Conservation (phyloP, 1,140 invertebrate species). For the Maconellicoccus hirsutus region DNA sequence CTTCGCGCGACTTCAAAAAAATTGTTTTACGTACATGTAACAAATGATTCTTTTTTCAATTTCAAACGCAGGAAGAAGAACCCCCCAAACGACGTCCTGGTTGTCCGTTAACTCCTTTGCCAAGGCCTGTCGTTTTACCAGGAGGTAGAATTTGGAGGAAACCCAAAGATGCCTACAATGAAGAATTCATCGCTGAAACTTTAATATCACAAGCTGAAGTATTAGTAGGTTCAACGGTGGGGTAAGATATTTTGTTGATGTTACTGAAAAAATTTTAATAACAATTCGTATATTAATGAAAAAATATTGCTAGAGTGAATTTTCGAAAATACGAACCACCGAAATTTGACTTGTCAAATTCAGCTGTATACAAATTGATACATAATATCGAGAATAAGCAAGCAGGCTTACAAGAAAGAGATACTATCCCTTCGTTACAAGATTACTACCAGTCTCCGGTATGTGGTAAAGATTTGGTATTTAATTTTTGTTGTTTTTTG, state of each 20-base stretch:
- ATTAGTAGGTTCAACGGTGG: conserved; percentile 57
- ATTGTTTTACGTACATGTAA: too few species aligned
- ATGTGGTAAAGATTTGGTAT: conserved; percentile 23
- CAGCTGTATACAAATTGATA: conserved; percentile 30
- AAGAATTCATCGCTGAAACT: conserved; percentile 62
- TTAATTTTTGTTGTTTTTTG: conserved; percentile 8
- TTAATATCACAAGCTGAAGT: conserved; percentile 61
- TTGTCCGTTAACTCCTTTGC: conserved; percentile 41
- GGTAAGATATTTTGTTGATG: conserved; percentile 39
- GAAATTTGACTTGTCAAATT: conserved; percentile 31
- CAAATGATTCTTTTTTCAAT: too few species aligned
- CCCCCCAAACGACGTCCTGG: conserved; percentile 34
- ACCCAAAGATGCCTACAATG: conserved; percentile 63
- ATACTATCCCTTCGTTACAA: conserved; percentile 27
- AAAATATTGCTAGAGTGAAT: conserved; percentile 29
- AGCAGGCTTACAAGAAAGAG: conserved; percentile 27
- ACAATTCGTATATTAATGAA: conserved; percentile 14
- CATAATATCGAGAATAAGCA: conserved; percentile 30
- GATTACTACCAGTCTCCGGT: conserved; percentile 31
- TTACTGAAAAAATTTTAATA: conserved; percentile 1
- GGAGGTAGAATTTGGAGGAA: conserved; percentile 59
- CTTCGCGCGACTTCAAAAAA: too few species aligned
- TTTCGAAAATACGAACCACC: conserved; percentile 32
- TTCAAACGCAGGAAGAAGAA: conserved; percentile 19
- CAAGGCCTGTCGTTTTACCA: conserved; percentile 47